Conservation (phyloP, 2,797 vertebrate genomes). For the Enteromius trimaculatus region DNA sequence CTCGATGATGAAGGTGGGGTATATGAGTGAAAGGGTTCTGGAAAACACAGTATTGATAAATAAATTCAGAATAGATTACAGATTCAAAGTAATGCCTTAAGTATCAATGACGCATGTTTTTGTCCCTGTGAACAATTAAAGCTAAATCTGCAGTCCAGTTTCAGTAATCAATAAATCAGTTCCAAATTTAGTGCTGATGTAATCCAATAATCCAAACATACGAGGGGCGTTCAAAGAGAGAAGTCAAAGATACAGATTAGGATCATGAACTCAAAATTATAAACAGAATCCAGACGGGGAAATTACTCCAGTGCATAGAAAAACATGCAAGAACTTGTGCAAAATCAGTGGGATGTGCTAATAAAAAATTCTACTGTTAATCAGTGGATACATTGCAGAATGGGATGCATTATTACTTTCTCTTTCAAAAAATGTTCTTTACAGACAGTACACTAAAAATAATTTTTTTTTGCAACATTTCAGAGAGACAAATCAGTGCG, state of each 20-base stretch:
- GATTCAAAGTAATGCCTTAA: not conserved
- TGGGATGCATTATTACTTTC: not conserved
- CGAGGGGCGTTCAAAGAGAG: constrained; percentile 7
- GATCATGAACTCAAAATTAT: constrained; percentile 24
- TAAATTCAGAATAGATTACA: not conserved
- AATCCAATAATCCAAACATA: constrained; percentile 38
- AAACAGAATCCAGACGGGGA: constrained; percentile 21
- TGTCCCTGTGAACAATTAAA: constrained; percentile 21
- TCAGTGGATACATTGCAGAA: not conserved
- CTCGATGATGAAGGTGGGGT: not conserved
- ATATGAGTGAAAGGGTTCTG: constrained; percentile 5
- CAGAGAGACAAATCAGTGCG: too few species aligned
- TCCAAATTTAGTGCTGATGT: constrained; percentile 9
- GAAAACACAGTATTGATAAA: constrained; percentile 7
- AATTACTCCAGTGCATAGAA: constrained; percentile 8
- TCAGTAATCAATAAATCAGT: constrained; percentile 22
- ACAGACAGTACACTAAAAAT: too few species aligned
- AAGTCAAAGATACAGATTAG: constrained; percentile 36
- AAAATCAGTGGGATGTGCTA: not conserved
- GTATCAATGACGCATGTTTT: not conserved
- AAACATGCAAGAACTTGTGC: not conserved
- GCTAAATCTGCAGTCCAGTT: constrained; percentile 2
- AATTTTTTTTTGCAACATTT: too few species aligned
- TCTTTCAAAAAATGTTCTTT: not conserved
- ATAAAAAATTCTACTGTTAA: not conserved